Evolutionary conservation across 2,888 invertebrate genomes (phyloP), one percentile per base, ranked within the genome.

Genomic region (Drosophila aldrichi): DNA sequence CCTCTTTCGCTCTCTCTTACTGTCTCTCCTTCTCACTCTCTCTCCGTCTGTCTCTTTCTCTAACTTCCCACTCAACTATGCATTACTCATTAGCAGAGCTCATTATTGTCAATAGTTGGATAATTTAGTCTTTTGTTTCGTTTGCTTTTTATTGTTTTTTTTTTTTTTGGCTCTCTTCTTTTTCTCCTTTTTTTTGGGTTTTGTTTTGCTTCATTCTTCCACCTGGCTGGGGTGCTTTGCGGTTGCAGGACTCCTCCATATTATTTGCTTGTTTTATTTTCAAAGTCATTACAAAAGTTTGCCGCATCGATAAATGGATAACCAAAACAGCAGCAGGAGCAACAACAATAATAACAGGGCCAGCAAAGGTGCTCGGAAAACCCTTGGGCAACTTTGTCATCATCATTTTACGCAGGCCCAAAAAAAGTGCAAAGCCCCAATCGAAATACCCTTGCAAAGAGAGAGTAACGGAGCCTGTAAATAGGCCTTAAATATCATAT

Each of bases 241-340:
- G 43, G 55, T 16, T 60, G 44, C 46, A 36, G 51, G 43, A 22
- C 62, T 60, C 59, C 59, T 48, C 64, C 62, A 14, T 14, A 67
- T 77, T 73, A 74, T 65, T 77, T 62, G 70, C 62, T 68, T 79
- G 81, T 80, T 80, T 86, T 81, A 79, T 85, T 88, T 86, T 86
- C 80, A 88, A 86, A 86, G 87, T 86, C 88, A 86, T 86, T 86
- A 86, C 87, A 77, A 86, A 86, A 86, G 86, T 86, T 86, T 88
- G 82, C 86, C 83, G 81, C 87, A 83, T 83, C 86, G 87, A 88
- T 88, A 88, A 86, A 86, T 88, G 86, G 84, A 88, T 86, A 86
- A 88, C 84, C 87, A 88, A 86, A 86, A 83, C 82, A 86, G 77
- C 70, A 76, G 49, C 41, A 18, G 41, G 10, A 41, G 20, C 46